Percentiles rank a stretch among this genome's conserved stretches.
Evolutionary conservation across 1,140 invertebrate genomes (phyloP).

Genomic region (Listronotus oregonensis): DNA sequence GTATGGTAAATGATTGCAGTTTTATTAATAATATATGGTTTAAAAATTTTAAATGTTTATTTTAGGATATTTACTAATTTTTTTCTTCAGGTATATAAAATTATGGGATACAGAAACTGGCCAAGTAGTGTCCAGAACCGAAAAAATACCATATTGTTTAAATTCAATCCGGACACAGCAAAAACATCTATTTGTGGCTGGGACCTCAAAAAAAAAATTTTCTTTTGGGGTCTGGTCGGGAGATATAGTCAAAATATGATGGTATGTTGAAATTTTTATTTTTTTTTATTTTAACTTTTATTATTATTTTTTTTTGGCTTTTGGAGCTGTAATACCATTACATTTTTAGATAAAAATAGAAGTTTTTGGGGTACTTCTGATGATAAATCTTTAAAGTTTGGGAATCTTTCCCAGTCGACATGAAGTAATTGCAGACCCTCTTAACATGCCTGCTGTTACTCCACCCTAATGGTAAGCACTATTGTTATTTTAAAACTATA

Average conservation of each 20-base stretch:
- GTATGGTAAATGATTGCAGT: not conserved
- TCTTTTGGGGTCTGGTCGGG: conserved; percentile 95
- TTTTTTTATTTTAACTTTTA: not conserved
- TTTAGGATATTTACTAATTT: conserved; percentile 12
- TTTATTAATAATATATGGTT: not conserved
- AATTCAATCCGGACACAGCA: conserved; percentile 97
- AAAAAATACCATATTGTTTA: conserved; percentile 96
- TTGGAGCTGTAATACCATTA: conserved; percentile 99
- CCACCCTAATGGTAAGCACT: conserved; percentile 80
- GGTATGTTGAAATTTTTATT: conserved; percentile 7
- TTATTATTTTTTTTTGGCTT: conserved; percentile 67
- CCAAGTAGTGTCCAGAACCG: conserved; percentile 83
- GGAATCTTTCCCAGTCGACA: conserved; percentile 99
- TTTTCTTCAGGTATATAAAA: conserved; percentile 84
- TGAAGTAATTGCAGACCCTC: conserved; percentile 99
- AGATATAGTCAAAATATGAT: conserved; percentile 98
- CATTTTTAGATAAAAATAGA: conserved; percentile 98
- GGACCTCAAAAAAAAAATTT: conserved; percentile 98
- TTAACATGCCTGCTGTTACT: conserved; percentile 97
- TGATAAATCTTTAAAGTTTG: conserved; percentile 97
- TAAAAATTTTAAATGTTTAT: not conserved
- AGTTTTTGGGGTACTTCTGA: conserved; percentile 98
- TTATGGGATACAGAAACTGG: conserved; percentile 99
- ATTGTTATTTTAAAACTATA: no score
- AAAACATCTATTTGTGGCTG: conserved; percentile 96